A percentile compares a stretch with the other conserved stretches of the same genome.
These are phyloP conservation scores for Scaptomyza polygonia DNA, from an alignment of 2,888 invertebrate genomes.

Conservation along the genomic window DNA sequence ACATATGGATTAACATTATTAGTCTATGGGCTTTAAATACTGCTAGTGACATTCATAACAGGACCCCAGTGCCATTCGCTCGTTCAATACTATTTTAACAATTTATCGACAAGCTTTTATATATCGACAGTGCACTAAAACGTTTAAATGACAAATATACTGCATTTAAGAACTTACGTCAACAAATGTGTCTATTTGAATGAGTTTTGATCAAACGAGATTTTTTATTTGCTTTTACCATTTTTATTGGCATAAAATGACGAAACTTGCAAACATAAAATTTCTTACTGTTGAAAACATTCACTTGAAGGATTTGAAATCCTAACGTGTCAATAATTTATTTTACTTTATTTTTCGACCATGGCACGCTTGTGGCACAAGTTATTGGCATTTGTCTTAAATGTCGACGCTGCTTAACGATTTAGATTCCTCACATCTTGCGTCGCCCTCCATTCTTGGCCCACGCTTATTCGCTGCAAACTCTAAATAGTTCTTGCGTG, in stretches of 20 bases:
- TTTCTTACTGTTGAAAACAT: constrained; percentile 8
- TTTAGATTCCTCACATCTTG: constrained; percentile 41
- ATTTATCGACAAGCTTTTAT: constrained; percentile 34
- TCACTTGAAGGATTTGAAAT: constrained; percentile 49
- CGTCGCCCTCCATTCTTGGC: constrained; percentile 15
- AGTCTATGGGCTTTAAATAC: too few species aligned
- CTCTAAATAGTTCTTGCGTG: constrained; percentile 93
- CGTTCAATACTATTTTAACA: not conserved
- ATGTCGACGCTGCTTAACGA: constrained; percentile 1
- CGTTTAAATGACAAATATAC: not conserved
- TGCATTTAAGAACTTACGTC: not conserved
- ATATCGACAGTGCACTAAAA: not conserved
- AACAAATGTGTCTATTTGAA: not conserved
- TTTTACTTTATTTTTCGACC: constrained; percentile 14
- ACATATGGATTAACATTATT: too few species aligned
- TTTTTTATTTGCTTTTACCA: not conserved
- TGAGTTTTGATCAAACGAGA: not conserved
- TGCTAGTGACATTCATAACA: too few species aligned
- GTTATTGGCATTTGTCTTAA: not conserved
- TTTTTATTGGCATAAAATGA: constrained; percentile 24
- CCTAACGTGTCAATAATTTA: constrained; percentile 34
- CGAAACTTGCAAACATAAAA: constrained; percentile 20
- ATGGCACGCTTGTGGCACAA: constrained; percentile 51
- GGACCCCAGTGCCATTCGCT: not conserved
- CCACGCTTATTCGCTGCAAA: constrained; percentile 52